Conservation (phyloP, 2,888 invertebrate genomes). For the Hydraecia micacea region DNA sequence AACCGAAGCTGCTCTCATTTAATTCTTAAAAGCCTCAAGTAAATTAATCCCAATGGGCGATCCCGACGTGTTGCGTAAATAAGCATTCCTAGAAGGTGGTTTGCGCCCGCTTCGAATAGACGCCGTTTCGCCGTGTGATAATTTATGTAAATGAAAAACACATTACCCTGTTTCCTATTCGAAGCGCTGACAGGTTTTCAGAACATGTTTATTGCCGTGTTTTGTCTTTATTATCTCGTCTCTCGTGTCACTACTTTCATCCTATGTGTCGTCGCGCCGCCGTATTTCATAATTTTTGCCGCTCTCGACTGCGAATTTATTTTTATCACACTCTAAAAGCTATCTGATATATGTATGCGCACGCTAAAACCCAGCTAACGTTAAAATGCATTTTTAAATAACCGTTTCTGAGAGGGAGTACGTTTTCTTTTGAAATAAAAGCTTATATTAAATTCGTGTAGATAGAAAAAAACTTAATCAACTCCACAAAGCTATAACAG, state of each 20-base stretch:
- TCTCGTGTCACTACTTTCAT: constrained; percentile 79
- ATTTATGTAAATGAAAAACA: constrained; percentile 89
- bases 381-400: constrained; percentile 69
- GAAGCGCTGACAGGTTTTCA: constrained; percentile 82
- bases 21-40: constrained; percentile 76
- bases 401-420: constrained; percentile 33
- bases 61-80: constrained; percentile 82
- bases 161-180: constrained; percentile 85
- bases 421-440: constrained; percentile 60
- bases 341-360: constrained; percentile 72
- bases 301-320: constrained; percentile 71
- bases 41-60: constrained; percentile 82
- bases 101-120: constrained; percentile 74
- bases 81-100: constrained; percentile 75
- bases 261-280: constrained; percentile 65
- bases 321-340: constrained; percentile 77
- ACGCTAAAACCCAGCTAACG: constrained; percentile 65
- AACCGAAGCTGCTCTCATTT: constrained; percentile 60
- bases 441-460: constrained; percentile 65
- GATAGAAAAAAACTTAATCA: constrained; percentile 80
- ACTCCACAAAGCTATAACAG: constrained; percentile 73
- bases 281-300: constrained; percentile 80
- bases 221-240: constrained; percentile 85
- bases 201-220: constrained; percentile 84
- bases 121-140: constrained; percentile 81